Evolutionary conservation across 2,888 invertebrate species (phyloP).

Genomic region (Acronicta aceris): DNA sequence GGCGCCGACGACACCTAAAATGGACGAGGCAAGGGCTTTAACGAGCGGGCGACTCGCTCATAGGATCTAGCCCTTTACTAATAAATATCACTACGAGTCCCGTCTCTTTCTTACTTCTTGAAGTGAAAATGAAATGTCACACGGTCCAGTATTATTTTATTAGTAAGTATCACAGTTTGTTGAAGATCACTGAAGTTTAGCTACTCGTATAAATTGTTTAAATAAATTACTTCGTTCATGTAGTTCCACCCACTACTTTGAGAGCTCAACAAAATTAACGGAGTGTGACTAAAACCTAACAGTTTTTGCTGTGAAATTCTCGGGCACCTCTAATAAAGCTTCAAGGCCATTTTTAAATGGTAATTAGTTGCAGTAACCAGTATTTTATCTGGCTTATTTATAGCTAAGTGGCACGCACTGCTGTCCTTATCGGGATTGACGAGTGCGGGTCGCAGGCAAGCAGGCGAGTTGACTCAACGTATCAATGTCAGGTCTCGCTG

Average conservation of each 20-base stretch:
- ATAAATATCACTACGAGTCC: conserved; percentile 54
- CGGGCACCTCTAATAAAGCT: conserved; percentile 47
- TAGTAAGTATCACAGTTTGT: conserved; percentile 25
- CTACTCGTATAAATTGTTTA: conserved; percentile 30
- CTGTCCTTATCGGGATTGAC: conserved; percentile 65
- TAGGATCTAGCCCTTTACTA: conserved; percentile 62
- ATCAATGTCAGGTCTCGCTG: conserved; percentile 66
- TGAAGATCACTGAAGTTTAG: conserved; percentile 19
- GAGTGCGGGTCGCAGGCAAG: conserved; percentile 53
- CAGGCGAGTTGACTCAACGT: conserved; percentile 48
- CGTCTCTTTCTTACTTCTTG: conserved; percentile 39
- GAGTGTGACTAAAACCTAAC: conserved; percentile 50
- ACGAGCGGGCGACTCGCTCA: conserved; percentile 71
- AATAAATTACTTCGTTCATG: conserved; percentile 20
- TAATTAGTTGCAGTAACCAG: conserved; percentile 61
- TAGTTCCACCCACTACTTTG: conserved; percentile 28
- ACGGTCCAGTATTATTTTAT: conserved; percentile 16
- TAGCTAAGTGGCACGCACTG: conserved; percentile 66
- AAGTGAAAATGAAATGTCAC: conserved; percentile 21
- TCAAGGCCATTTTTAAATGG: conserved; percentile 63
- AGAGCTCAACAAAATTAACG: conserved; percentile 47
- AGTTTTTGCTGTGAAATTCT: conserved; percentile 52
- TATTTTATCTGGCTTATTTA: conserved; percentile 69
- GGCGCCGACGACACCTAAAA: conserved; percentile 74
- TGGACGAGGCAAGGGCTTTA: conserved; percentile 72